phyloP scores from a whole-genome alignment of 2,113 vertebrate genomes.

The Xenopus tropicalis region DNA sequence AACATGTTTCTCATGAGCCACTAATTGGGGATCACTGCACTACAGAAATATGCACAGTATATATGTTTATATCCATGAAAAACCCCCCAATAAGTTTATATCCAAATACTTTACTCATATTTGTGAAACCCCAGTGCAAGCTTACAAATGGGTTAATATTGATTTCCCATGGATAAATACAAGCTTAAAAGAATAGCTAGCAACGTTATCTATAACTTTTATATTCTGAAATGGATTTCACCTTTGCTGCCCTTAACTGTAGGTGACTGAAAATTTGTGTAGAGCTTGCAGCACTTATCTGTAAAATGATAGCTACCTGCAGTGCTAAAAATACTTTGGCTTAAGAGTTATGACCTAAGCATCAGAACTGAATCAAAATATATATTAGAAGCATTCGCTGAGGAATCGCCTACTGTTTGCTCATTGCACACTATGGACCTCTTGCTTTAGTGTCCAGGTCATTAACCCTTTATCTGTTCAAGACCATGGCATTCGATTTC shows the following conservation, averaged over 20 bases:
- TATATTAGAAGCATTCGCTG: conserved; percentile 15
- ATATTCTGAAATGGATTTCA: background rate
- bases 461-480: background rate
- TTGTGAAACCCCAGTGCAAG: no score
- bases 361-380: background rate
- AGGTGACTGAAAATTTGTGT: conserved; percentile 5
- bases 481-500: conserved; percentile 9
- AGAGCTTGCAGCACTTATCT: conserved; percentile 14
- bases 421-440: conserved; percentile 7
- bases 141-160: background rate
- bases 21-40: no score
- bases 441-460: conserved; percentile 2
- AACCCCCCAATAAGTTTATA: no score
- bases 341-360: conserved; percentile 16
- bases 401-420: conserved; percentile 16
- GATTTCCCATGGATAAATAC: no score
- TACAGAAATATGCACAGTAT: no score
- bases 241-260: background rate
- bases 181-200: no score
- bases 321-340: conserved; percentile 16
- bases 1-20: no score
- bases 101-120: no score
- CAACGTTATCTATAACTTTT: background rate
- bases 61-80: no score
- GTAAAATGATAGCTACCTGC: conserved; percentile 29